These are phyloP conservation scores for Drosophila melanosoma DNA, from an alignment of 2,888 invertebrate species.

Conservation along the genomic window DNA sequence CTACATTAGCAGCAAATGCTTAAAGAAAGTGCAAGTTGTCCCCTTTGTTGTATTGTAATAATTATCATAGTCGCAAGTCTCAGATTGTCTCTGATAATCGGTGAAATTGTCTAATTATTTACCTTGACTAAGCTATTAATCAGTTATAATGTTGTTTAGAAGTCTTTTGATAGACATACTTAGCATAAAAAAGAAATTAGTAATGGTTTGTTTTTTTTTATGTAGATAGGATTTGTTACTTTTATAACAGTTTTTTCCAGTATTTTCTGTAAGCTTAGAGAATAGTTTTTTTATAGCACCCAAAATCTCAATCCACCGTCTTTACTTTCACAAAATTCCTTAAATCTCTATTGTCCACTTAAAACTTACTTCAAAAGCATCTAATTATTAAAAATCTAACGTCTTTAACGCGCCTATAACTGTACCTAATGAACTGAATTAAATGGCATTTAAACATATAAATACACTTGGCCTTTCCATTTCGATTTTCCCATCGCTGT, in stretches of 20 bases:
- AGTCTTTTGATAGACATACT: neutral
- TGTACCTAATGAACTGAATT: conserved; percentile 30
- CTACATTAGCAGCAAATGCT: conserved; percentile 23
- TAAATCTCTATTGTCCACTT: neutral
- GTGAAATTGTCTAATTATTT: conserved; percentile 5
- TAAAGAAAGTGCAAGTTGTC: conserved; percentile 66
- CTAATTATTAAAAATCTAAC: neutral
- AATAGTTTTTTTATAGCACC: neutral
- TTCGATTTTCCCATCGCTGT: conserved; percentile 43
- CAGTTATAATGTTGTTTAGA: neutral
- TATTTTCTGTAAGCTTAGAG: neutral
- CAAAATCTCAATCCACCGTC: neutral
- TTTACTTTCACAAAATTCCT: neutral
- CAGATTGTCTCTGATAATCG: conserved; percentile 14
- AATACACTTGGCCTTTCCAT: conserved; percentile 36
- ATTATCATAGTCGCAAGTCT: conserved; percentile 8
- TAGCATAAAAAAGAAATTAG: neutral
- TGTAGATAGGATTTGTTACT: neutral
- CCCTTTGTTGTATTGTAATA: neutral
- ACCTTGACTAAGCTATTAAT: neutral
- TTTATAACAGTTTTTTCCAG: too few relatives aligned
- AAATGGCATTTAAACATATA: conserved; percentile 5
- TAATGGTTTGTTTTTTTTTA: neutral
- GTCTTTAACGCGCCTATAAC: conserved; percentile 5
- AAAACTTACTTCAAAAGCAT: neutral